Percentiles rank a stretch among this genome's conserved stretches.
Evolutionary conservation across 2,113 vertebrate genomes (phyloP).

Genomic region (Amblyopsis rosae): DNA sequence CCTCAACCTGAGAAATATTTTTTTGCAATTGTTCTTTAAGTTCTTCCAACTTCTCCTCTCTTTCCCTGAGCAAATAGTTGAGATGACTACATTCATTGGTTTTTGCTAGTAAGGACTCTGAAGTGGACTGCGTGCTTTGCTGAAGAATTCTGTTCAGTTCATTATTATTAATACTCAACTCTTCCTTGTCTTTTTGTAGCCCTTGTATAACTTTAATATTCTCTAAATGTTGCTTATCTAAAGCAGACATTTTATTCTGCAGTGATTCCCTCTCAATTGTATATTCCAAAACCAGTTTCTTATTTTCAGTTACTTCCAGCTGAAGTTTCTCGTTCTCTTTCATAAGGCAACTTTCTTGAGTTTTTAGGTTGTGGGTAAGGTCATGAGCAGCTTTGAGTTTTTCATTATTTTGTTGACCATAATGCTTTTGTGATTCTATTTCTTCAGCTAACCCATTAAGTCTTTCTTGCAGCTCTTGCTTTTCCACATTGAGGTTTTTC

Average conservation of each 20-base stretch:
- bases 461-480: conserved; percentile 66
- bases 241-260: conserved; percentile 58
- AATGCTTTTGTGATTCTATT: conserved; percentile 64
- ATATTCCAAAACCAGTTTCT: conserved; percentile 55
- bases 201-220: conserved; percentile 55
- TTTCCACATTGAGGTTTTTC: conserved; percentile 57
- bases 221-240: conserved; percentile 61
- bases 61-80: conserved; percentile 67
- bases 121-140: conserved; percentile 72
- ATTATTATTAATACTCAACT: conserved; percentile 59
- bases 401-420: conserved; percentile 57
- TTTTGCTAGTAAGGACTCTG: conserved; percentile 75
- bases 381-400: conserved; percentile 36
- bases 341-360: conserved; percentile 64
- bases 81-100: conserved; percentile 75
- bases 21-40: conserved; percentile 67
- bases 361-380: conserved; percentile 51
- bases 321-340: conserved; percentile 73
- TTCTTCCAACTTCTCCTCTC: conserved; percentile 54
- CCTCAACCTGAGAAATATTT: conserved; percentile 65
- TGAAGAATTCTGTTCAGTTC: conserved; percentile 68
- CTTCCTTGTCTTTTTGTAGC: conserved; percentile 74
- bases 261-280: conserved; percentile 61
- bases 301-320: conserved; percentile 58
- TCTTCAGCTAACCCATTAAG: conserved; percentile 65